A percentile compares a stretch with the other conserved stretches of the same genome.
Evolutionary conservation across 2,797 vertebrate species (phyloP).

Genomic region (Karalla daura): DNA sequence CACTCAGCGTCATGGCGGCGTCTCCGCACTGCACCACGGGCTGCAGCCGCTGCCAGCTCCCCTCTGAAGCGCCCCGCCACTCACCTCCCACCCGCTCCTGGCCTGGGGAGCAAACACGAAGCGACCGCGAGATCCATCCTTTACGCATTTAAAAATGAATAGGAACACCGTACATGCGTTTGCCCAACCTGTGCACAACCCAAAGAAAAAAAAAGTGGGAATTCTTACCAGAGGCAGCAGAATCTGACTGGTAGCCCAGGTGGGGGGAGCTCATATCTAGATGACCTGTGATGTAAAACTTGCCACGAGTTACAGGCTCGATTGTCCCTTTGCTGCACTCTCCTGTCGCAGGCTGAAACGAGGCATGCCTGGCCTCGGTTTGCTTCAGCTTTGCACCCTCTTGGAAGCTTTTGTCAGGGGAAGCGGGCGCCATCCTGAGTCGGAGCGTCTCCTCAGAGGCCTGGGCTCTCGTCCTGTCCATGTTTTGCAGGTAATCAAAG

Average conservation of each 20-base stretch:
- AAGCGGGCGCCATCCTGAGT: neutral
- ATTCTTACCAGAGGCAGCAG: constrained; percentile 56
- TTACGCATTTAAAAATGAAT: too few species aligned
- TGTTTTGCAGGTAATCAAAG: rapidly evolving
- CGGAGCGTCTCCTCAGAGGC: neutral
- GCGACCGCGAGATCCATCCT: neutral
- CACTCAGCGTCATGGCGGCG: constrained; percentile 63
- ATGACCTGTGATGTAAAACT: constrained; percentile 44
- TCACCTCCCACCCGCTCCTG: constrained; percentile 26
- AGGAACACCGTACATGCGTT: too few species aligned
- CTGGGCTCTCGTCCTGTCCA: neutral
- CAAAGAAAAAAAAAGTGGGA: too few species aligned
- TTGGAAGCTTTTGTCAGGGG: too few species aligned
- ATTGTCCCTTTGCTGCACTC: constrained; percentile 42
- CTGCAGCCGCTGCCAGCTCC: constrained; percentile 64
- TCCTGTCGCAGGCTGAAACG: rapidly evolving
- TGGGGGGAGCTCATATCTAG: constrained; percentile 2
- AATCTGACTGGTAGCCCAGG: constrained; percentile 23
- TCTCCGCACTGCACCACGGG: constrained; percentile 74
- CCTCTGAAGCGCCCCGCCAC: constrained; percentile 5
- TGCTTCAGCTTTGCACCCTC: neutral
- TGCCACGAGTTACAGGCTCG: constrained; percentile 12
- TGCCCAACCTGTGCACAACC: too few species aligned
- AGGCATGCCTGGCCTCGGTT: neutral
- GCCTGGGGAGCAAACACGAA: constrained; percentile 37